Conservation (phyloP, 2,797 vertebrate genomes). For the Danionella dracula region DNA sequence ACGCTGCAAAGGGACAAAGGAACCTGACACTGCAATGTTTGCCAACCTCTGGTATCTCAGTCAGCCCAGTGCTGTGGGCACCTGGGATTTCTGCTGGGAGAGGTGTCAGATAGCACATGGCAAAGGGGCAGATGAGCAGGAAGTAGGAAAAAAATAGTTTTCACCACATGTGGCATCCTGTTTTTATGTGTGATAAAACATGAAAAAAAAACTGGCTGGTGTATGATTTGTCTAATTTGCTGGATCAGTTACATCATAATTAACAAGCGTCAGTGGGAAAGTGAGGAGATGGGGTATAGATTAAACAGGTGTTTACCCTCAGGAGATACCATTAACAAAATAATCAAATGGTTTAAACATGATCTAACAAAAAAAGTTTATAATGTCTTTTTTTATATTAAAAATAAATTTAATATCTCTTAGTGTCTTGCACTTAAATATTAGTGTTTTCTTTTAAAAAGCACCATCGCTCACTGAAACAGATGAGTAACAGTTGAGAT, state of each 20-base stretch:
- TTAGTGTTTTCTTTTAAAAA: too few relatives aligned
- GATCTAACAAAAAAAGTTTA: neutral
- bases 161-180: slow-evolving; percentile 40
- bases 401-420: too few relatives aligned
- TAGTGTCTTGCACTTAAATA: too few relatives aligned
- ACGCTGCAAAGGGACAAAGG: slow-evolving; percentile 5
- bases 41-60: slow-evolving; percentile 13
- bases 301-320: neutral
- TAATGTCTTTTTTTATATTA: too few relatives aligned
- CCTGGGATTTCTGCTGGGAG: slow-evolving; percentile 17
- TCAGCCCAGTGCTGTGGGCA: slow-evolving; percentile 4
- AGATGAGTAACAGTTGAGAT: neutral
- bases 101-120: slow-evolving; percentile 50
- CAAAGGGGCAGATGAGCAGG: slow-evolving; percentile 43
- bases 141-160: slow-evolving; percentile 43
- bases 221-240: neutral
- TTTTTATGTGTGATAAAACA: slow-evolving; percentile 38
- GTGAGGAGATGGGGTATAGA: neutral
- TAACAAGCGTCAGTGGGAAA: neutral
- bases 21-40: slow-evolving; percentile 39
- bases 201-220: slow-evolving; percentile 17
- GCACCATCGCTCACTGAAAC: too few relatives aligned
- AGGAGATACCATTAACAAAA: neutral
- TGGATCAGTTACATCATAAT: neutral
- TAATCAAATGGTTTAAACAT: neutral